Conservation (phyloP, 2,113 vertebrate genomes). For the Pituophis catenifer region DNA sequence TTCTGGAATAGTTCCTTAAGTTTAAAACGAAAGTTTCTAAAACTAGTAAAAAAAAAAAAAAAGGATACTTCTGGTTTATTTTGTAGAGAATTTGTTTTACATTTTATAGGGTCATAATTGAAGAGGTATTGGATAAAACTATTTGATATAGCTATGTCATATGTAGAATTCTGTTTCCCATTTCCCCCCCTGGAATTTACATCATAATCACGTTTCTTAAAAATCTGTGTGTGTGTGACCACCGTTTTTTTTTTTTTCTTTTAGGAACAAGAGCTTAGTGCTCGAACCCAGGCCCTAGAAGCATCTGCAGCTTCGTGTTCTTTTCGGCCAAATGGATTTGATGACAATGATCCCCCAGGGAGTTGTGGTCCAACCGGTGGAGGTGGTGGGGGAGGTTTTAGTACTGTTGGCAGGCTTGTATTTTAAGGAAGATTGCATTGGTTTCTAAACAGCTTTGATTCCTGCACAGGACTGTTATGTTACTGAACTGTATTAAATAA, state of each 20-base stretch:
- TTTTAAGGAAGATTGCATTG: slow-evolving; percentile 81
- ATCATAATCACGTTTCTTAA: not conserved
- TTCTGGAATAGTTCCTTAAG: not conserved
- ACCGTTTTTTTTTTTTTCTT: slow-evolving; percentile 24
- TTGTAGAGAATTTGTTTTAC: not conserved
- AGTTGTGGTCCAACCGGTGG: slow-evolving; percentile 95
- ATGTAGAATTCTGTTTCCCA: not conserved
- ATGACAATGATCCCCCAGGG: slow-evolving; percentile 95
- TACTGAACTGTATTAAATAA: slow-evolving; percentile 58
- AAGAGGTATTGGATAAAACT: not conserved
- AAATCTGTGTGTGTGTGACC: not conserved
- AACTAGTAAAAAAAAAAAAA: not conserved
- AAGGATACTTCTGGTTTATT: not conserved
- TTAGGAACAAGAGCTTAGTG: slow-evolving; percentile 94
- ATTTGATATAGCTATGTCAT: not conserved
- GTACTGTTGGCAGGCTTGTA: slow-evolving; percentile 89
- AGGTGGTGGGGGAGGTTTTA: slow-evolving; percentile 88
- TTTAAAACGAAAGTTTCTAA: not conserved
- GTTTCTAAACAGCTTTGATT: slow-evolving; percentile 52
- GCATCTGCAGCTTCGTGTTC: slow-evolving; percentile 90
- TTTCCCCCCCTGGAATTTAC: no score
- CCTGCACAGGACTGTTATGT: slow-evolving; percentile 62
- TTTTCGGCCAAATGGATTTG: slow-evolving; percentile 92
- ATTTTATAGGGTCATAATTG: not conserved
- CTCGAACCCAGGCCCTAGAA: slow-evolving; percentile 91